Evolutionary conservation across 2,888 invertebrate genomes (phyloP).

Genomic region (Blastobasis adustella): DNA sequence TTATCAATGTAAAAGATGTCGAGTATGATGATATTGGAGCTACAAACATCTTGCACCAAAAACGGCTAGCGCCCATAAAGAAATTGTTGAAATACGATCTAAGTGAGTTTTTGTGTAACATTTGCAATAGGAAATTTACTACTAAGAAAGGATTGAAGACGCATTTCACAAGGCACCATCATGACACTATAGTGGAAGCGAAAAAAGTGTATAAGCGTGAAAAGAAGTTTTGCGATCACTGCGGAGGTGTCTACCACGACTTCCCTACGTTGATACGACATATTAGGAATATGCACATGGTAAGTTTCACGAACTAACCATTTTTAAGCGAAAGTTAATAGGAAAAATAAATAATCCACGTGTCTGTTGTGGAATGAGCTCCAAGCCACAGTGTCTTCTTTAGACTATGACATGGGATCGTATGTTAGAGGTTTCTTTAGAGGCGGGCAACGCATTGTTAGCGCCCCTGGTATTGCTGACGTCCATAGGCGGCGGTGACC

Average conservation of each 20-base stretch:
- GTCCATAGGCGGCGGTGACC: too few relatives aligned
- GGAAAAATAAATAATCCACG: too few relatives aligned
- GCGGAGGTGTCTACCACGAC: constrained; percentile 27
- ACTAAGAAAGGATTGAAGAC: constrained; percentile 20
- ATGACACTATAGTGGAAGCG: constrained; percentile 20
- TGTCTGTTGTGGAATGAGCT: too few relatives aligned
- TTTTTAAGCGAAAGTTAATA: too few relatives aligned
- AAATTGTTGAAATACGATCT: constrained; percentile 1
- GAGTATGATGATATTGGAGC: constrained; percentile 1
- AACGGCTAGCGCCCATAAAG: neutral
- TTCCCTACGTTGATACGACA: constrained; percentile 28
- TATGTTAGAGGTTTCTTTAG: too few relatives aligned
- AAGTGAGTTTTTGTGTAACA: constrained; percentile 29
- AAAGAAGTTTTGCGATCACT: constrained; percentile 29
- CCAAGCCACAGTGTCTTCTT: too few relatives aligned
- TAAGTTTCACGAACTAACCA: neutral
- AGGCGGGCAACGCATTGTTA: too few relatives aligned
- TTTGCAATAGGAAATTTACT: constrained; percentile 37
- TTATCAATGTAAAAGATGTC: constrained; percentile 5
- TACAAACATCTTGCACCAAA: neutral
- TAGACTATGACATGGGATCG: too few relatives aligned
- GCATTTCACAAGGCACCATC: constrained; percentile 36
- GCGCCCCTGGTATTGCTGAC: too few relatives aligned
- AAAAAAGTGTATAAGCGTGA: neutral
- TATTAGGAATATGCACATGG: constrained; percentile 23